Evolutionary conservation across 2,113 vertebrate genomes (phyloP).

Genomic region (Rhipidura dahli): DNA sequence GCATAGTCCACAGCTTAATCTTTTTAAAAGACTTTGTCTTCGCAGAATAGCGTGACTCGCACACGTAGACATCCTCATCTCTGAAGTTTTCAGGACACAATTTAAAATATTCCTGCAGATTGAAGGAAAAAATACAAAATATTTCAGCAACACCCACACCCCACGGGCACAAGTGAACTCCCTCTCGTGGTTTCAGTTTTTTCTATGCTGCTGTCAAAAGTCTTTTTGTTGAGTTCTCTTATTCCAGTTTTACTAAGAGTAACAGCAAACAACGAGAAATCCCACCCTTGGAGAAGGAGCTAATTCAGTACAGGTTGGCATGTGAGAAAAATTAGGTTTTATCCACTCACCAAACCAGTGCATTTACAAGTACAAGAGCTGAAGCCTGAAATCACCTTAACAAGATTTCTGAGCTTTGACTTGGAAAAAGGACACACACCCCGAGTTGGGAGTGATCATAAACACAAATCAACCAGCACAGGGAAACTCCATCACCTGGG

Average conservation of each 20-base stretch:
- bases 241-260: not conserved
- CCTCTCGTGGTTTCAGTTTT: not conserved
- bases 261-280: not conserved
- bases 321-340: not conserved
- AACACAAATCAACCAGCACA: not conserved
- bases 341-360: not conserved
- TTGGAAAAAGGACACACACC: not conserved
- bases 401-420: not conserved
- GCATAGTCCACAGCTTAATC: slow-evolving; percentile 99
- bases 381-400: not conserved
- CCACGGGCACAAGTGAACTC: not conserved
- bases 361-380: not conserved
- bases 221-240: not conserved
- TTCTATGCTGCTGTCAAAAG: not conserved
- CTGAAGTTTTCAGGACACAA: slow-evolving; percentile 91
- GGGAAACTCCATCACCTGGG: not conserved
- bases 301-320: not conserved
- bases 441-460: not conserved
- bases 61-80: slow-evolving; percentile 93
- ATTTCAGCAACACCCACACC: not conserved
- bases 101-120: slow-evolving; percentile 93
- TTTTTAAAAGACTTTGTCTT: slow-evolving; percentile 99
- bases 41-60: slow-evolving; percentile 96
- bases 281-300: not conserved
- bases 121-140: not conserved